Evolutionary conservation across 2,888 invertebrate genomes (phyloP).

Genomic region (Formica aserva): DNA sequence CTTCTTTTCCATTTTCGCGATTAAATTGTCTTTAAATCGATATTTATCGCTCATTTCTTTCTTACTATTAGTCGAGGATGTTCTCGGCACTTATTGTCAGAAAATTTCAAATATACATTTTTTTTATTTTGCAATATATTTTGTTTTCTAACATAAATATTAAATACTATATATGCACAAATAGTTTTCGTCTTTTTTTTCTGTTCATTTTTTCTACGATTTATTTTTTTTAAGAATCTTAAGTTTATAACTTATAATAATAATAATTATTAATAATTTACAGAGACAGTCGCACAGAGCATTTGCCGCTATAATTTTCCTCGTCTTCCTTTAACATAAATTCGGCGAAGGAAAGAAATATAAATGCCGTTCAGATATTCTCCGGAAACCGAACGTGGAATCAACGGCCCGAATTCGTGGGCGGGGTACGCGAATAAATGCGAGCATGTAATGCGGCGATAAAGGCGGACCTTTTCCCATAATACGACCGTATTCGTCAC

Average conservation of each 20-base stretch:
- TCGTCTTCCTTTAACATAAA: slow-evolving; percentile 12
- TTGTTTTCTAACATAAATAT: background rate
- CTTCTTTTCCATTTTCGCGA: slow-evolving; percentile 14
- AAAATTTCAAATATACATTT: background rate
- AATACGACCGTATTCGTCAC: slow-evolving; percentile 61
- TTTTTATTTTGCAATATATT: background rate
- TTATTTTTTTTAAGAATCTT: slow-evolving; percentile 2
- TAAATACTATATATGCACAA: background rate
- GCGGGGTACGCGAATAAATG: slow-evolving; percentile 1
- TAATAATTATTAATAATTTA: too few relatives aligned
- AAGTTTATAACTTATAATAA: background rate
- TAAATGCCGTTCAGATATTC: slow-evolving; percentile 16
- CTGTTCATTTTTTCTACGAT: background rate
- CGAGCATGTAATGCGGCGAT: slow-evolving; percentile 48
- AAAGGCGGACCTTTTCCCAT: slow-evolving; percentile 27
- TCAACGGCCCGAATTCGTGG: background rate
- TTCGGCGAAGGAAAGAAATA: slow-evolving; percentile 13
- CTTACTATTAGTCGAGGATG: background rate
- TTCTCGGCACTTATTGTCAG: background rate
- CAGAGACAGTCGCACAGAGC: background rate
- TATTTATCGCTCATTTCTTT: slow-evolving; percentile 5
- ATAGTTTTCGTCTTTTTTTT: background rate
- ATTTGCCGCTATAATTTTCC: slow-evolving; percentile 5
- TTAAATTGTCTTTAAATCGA: slow-evolving; percentile 33
- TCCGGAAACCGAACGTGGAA: background rate